Evolutionary conservation across 2,888 invertebrate genomes (phyloP).

Genomic region (Agonopterix subpropinquella): DNA sequence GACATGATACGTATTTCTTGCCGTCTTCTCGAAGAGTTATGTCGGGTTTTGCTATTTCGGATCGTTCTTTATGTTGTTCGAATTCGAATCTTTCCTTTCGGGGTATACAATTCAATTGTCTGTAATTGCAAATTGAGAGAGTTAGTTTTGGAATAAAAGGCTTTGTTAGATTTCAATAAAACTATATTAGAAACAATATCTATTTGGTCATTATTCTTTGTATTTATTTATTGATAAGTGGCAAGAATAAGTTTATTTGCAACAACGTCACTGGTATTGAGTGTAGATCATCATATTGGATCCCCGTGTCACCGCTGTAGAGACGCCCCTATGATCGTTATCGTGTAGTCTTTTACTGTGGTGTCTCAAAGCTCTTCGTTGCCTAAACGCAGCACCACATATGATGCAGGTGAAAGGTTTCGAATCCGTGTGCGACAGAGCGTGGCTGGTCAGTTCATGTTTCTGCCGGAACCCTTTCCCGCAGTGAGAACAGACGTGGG

Average conservation of each 20-base stretch:
- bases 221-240: too few species aligned
- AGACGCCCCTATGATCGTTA: constrained; percentile 4
- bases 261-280: constrained; percentile 8
- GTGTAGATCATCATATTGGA: constrained; percentile 5
- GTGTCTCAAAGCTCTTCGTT: constrained; percentile 46
- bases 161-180: background rate
- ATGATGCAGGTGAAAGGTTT: constrained; percentile 72
- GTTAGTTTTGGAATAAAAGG: constrained; percentile 4
- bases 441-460: constrained; percentile 75
- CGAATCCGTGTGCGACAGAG: constrained; percentile 64
- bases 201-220: background rate
- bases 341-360: constrained; percentile 59
- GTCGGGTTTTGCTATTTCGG: too few species aligned
- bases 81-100: too few species aligned
- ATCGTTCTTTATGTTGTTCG: too few species aligned
- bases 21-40: constrained; percentile 17
- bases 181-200: background rate
- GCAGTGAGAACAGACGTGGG: constrained; percentile 75
- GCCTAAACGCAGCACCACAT: constrained; percentile 54
- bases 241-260: background rate
- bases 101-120: background rate
- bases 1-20: constrained; percentile 39
- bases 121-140: constrained; percentile 11
- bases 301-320: background rate
- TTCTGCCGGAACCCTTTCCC: constrained; percentile 75